These are phyloP conservation scores for Salticus scenicus DNA, from an alignment of 2,888 invertebrate genomes.

Conservation along the genomic window DNA sequence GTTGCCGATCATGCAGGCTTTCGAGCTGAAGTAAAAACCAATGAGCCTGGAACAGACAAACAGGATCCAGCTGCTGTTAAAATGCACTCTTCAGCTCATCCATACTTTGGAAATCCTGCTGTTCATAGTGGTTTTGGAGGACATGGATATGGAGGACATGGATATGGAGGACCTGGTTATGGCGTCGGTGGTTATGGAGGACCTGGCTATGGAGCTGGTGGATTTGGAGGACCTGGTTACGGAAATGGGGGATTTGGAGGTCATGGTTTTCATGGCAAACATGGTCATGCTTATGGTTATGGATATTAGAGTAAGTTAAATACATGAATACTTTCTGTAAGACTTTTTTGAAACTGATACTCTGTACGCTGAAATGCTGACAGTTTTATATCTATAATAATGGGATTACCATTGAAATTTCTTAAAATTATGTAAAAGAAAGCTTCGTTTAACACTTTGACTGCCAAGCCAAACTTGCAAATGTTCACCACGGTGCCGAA, in stretches of 20 bases:
- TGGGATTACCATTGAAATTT: too few species aligned
- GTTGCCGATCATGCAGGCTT: slow-evolving; percentile 49
- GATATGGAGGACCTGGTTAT: neutral
- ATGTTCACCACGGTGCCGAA: too few species aligned
- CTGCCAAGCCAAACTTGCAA: too few species aligned
- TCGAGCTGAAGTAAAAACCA: slow-evolving; percentile 49
- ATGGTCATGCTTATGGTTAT: neutral
- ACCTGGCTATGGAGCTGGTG: neutral
- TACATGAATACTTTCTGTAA: too few species aligned
- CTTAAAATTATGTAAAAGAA: too few species aligned
- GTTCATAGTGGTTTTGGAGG: neutral
- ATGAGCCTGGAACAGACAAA: slow-evolving; percentile 49
- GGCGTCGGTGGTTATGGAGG: neutral
- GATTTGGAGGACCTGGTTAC: neutral
- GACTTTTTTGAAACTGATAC: too few species aligned
- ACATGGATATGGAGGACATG: slow-evolving; percentile 2
- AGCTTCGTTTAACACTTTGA: too few species aligned
- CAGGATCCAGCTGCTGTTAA: slow-evolving; percentile 39
- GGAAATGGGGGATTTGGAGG: neutral
- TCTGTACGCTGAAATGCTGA: too few species aligned
- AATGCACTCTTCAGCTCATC: slow-evolving; percentile 27
- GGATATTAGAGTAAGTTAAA: neutral
- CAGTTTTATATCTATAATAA: too few species aligned
- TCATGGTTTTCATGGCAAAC: neutral
- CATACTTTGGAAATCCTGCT: slow-evolving; percentile 29